Evolutionary conservation across 2,888 invertebrate species (phyloP), one percentile per base, ranked within the genome.

Genomic region (Imbricaverruca yamaguchii): DNA sequence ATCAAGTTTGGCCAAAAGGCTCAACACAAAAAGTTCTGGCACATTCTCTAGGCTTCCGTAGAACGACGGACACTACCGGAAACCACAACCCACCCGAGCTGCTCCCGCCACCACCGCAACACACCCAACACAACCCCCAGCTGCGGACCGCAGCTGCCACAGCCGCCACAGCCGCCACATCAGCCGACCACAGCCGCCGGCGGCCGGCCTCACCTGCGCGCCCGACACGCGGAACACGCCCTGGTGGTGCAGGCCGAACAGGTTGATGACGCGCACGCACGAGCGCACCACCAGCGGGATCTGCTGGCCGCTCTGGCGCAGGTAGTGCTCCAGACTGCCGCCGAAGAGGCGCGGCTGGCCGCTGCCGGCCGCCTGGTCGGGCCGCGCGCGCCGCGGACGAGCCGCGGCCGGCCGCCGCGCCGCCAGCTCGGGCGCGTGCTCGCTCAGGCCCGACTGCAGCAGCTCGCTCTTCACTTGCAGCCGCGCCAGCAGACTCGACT

Each of bases 161-260:
- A 39, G 4, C 39, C 39, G 39, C 39, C 39, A 4, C 39, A 39
- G 39, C 39, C 4, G 39, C 39, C 4, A 39, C 39, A 39, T 1
- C 39, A 39, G 39, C 39, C 39, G 39, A 39, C 39, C 39, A 4
- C 39, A 39, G 39, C 39, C 39, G 39, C 39, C 39, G 4, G 39
- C 39, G 39, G 39, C 39, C 39, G 11, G 11, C 1, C 80, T n/a
- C 13, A 81, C 79, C 82, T 85, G 85, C 56, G 90, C 89, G 39
- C 90, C 98, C 25, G 96, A 96, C 81, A 98, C 96, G 85, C 98
- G 91, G 90, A 98, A 98, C 85, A 98, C 93, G 84, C 98, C 98
- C 89, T 97, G 97, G 89, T 97, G 97, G 86, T 95, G 94, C 85
- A 96, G 90, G 21, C 94, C 97, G 89, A 94, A 96, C 57, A 93